A percentile compares a stretch with the other conserved stretches of the same genome.
Conservation (phyloP, 2,888 invertebrate species). For the Linnaemya tessellans region DNA sequence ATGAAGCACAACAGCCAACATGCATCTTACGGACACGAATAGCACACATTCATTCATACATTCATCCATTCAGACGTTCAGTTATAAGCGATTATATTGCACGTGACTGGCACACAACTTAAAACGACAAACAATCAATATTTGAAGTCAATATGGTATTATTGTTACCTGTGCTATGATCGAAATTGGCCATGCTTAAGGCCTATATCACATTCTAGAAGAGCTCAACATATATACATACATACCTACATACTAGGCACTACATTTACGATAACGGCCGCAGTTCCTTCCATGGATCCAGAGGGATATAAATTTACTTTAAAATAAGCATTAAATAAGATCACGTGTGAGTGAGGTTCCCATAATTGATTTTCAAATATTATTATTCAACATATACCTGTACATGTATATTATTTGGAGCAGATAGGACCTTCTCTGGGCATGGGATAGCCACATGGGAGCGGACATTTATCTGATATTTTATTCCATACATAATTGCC, state of each 20-base stretch:
- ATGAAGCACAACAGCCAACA: slow-evolving; percentile 34
- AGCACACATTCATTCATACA: slow-evolving; percentile 39
- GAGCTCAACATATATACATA: background rate
- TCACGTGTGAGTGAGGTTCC: too few species aligned
- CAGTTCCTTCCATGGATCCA: too few species aligned
- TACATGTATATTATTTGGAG: too few species aligned
- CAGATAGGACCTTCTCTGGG: too few species aligned
- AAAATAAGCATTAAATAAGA: too few species aligned
- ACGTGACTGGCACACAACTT: slow-evolving; percentile 59
- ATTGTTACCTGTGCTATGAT: slow-evolving; percentile 3
- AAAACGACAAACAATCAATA: slow-evolving; percentile 11
- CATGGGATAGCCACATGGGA: too few species aligned
- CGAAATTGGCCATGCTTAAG: background rate
- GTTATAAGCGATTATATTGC: slow-evolving; percentile 27
- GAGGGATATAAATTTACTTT: too few species aligned
- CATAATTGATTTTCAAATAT: too few species aligned
- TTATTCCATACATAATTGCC: too few species aligned
- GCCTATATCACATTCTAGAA: background rate
- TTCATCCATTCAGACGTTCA: slow-evolving; percentile 35
- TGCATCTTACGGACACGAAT: slow-evolving; percentile 40
- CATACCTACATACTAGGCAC: background rate
- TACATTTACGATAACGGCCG: background rate
- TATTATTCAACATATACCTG: too few species aligned
- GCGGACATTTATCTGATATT: too few species aligned
- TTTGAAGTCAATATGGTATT: slow-evolving; percentile 1